Conservation (phyloP, 2,888 invertebrate species). For the Leucophenga montana region DNA sequence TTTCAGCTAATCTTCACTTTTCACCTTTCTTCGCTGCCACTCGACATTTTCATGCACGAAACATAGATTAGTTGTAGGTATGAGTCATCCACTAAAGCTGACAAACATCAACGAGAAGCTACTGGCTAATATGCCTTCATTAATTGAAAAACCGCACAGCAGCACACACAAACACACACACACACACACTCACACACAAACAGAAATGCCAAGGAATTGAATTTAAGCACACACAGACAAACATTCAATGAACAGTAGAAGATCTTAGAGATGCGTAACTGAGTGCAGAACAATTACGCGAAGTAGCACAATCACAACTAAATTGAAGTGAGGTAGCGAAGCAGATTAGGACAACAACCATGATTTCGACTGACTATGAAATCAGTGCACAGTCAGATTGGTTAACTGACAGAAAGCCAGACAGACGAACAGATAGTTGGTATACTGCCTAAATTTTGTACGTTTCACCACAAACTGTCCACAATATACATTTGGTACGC, state of each 20-base stretch:
- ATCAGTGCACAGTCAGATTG: neutral
- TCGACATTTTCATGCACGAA: slow-evolving; percentile 11
- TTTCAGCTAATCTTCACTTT: slow-evolving; percentile 63
- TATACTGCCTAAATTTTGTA: no score
- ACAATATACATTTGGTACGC: slow-evolving; percentile 1
- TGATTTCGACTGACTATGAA: slow-evolving; percentile 5
- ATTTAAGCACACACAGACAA: slow-evolving; percentile 9
- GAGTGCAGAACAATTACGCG: slow-evolving; percentile 3
- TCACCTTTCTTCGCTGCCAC: slow-evolving; percentile 42
- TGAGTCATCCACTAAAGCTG: neutral
- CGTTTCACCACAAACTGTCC: slow-evolving; percentile 3
- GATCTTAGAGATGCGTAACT: neutral
- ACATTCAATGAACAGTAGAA: slow-evolving; percentile 15
- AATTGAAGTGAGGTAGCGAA: neutral
- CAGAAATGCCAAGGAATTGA: slow-evolving; percentile 7
- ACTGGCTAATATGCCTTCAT: slow-evolving; percentile 64
- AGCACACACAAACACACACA: slow-evolving; percentile 47
- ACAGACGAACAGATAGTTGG: no score
- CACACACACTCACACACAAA: slow-evolving; percentile 45
- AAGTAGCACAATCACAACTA: slow-evolving; percentile 7
- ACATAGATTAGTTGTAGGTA: neutral
- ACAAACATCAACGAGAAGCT: slow-evolving; percentile 38
- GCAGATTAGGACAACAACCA: neutral
- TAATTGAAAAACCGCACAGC: slow-evolving; percentile 60
- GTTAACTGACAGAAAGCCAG: no score